These are phyloP conservation scores for Drosophila peninsularis DNA, from an alignment of 2,888 invertebrate species.

Conservation along the genomic window DNA sequence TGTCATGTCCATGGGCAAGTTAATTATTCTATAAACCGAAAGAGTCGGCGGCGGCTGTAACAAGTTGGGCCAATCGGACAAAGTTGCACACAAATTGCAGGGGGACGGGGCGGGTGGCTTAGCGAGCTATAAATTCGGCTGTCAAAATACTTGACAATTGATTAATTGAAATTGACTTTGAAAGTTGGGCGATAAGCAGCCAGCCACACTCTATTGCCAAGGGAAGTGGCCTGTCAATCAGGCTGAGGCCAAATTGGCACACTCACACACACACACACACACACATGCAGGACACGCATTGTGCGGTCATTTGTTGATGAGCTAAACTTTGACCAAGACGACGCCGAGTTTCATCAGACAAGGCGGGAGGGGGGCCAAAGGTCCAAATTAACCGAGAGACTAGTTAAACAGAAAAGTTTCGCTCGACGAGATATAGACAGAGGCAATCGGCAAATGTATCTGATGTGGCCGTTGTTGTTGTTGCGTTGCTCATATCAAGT, in stretches of 20 bases:
- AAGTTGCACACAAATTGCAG: conserved; percentile 36
- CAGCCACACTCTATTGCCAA: conserved; percentile 10
- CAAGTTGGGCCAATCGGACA: conserved; percentile 30
- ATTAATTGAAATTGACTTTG: conserved; percentile 80
- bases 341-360: conserved; percentile 59
- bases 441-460: conserved; percentile 34
- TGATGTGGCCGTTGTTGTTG: conserved; percentile 3
- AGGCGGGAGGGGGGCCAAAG: conserved; percentile 17
- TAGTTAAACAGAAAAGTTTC: conserved; percentile 76
- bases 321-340: conserved; percentile 65
- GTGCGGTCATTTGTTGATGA: conserved; percentile 75
- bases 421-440: conserved; percentile 33
- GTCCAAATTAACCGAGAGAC: conserved; percentile 70
- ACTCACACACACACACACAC: conserved; percentile 23
- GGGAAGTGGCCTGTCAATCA: conserved; percentile 77
- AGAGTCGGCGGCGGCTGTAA: background rate
- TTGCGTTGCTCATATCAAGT: conserved; percentile 64
- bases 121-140: conserved; percentile 76
- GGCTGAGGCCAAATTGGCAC: conserved; percentile 39
- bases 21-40: conserved; percentile 6
- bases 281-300: conserved; percentile 30
- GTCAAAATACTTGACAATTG: conserved; percentile 79
- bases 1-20: conserved; percentile 3
- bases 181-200: conserved; percentile 66
- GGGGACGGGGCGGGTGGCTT: conserved; percentile 16